These are phyloP conservation scores for Microctonus hyperodae DNA, from an alignment of 2,888 invertebrate genomes.

Conservation along the genomic window DNA sequence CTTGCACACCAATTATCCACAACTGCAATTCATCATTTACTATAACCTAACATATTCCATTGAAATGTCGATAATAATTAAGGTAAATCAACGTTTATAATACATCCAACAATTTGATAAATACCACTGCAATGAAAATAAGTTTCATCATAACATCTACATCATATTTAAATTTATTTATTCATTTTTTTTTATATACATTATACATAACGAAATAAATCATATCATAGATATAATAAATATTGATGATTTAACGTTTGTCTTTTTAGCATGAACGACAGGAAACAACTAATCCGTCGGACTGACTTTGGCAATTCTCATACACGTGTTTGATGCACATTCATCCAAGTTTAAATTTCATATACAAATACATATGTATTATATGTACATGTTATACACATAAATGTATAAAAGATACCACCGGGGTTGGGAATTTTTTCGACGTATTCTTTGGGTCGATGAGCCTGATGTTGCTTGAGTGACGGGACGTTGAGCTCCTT, in stretches of 20 bases:
- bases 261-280: conserved; percentile 22
- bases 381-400: no score
- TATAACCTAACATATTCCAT: not conserved
- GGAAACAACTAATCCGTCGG: conserved; percentile 28
- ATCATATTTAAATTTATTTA: not conserved
- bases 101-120: not conserved
- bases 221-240: no score
- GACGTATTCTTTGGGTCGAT: conserved; percentile 25
- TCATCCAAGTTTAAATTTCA: not conserved
- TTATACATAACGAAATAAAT: no score
- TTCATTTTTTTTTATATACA: not conserved
- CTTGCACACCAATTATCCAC: conserved; percentile 39
- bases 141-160: not conserved
- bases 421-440: conserved; percentile 24
- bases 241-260: not conserved
- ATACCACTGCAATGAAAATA: not conserved
- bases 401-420: conserved; percentile 20
- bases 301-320: not conserved
- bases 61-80: not conserved
- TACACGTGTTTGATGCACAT: conserved; percentile 9
- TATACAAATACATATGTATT: no score
- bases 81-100: not conserved
- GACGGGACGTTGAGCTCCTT: conserved; percentile 20
- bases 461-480: conserved; percentile 22
- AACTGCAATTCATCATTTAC: conserved; percentile 37